A percentile compares a stretch with the other conserved stretches of the same genome.
phyloP scores from a whole-genome alignment of 2,888 invertebrate genomes.

The Drosophila paracracens region DNA sequence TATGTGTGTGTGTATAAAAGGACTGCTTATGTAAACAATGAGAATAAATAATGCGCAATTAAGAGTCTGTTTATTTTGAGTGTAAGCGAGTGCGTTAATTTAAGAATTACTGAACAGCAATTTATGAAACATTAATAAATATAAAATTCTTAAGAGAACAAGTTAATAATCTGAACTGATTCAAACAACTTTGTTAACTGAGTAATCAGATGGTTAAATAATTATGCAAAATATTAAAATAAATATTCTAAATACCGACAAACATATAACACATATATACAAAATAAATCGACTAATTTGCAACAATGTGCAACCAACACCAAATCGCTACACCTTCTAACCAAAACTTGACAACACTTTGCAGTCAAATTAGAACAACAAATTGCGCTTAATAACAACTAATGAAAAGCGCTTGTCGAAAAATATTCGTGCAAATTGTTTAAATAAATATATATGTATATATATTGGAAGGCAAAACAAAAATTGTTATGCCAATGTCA shows the following conservation, averaged over 20 bases:
- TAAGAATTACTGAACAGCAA: neutral
- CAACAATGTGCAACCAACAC: neutral
- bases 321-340: conserved; percentile 19
- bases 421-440: conserved; percentile 29
- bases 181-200: neutral
- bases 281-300: neutral
- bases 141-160: neutral
- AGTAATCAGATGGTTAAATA: neutral
- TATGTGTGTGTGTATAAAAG: neutral
- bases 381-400: neutral
- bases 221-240: neutral
- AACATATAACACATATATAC: no score
- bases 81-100: neutral
- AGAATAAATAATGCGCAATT: conserved; percentile 19
- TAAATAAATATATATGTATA: neutral
- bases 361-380: conserved; percentile 11
- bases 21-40: conserved; percentile 4
- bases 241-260: neutral
- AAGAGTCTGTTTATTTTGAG: conserved; percentile 7
- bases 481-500: conserved; percentile 15
- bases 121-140: neutral
- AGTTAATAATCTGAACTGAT: neutral
- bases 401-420: conserved; percentile 10
- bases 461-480: neutral
- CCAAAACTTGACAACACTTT: conserved; percentile 11